Conservation (phyloP, 2,888 invertebrate genomes). For the Thecocarcelia acutangulata region DNA sequence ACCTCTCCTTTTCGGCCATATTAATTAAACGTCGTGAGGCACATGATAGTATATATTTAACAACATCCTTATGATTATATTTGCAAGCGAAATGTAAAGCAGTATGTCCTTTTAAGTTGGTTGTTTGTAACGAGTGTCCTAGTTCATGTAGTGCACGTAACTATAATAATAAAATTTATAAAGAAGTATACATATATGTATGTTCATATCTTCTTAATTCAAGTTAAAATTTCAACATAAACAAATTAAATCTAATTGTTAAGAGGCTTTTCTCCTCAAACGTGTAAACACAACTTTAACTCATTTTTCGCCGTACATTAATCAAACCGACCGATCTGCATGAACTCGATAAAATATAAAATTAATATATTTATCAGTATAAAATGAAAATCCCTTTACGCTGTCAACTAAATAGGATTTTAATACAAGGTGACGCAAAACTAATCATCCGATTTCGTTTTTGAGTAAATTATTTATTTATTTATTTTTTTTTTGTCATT, state of each 20-base stretch:
- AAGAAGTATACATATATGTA: slow-evolving; percentile 3
- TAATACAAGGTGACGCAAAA: too few species aligned
- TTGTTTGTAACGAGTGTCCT: slow-evolving; percentile 91
- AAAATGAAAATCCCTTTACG: too few species aligned
- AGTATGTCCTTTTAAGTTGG: slow-evolving; percentile 92
- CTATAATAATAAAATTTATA: slow-evolving; percentile 81
- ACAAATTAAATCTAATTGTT: slow-evolving; percentile 13
- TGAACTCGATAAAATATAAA: too few species aligned
- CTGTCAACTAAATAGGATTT: too few species aligned
- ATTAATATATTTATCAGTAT: too few species aligned
- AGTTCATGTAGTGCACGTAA: slow-evolving; percentile 91
- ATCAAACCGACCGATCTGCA: too few species aligned
- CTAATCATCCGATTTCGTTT: too few species aligned
- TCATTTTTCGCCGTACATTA: too few species aligned
- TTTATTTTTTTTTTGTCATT: too few species aligned
- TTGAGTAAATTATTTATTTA: too few species aligned
- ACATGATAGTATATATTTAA: slow-evolving; percentile 92
- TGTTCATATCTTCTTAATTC: not conserved
- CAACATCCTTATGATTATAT: slow-evolving; percentile 93
- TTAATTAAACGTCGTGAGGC: slow-evolving; percentile 92
- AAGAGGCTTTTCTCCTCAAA: slow-evolving; percentile 6
- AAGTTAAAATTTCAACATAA: slow-evolving; percentile 22
- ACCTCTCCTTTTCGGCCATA: slow-evolving; percentile 93
- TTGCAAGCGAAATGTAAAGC: slow-evolving; percentile 94
- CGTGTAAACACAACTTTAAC: too few species aligned